A percentile compares a stretch with the other conserved stretches of the same genome.
phyloP scores from a whole-genome alignment of 2,113 vertebrate species.

The Calidris pugnax region DNA sequence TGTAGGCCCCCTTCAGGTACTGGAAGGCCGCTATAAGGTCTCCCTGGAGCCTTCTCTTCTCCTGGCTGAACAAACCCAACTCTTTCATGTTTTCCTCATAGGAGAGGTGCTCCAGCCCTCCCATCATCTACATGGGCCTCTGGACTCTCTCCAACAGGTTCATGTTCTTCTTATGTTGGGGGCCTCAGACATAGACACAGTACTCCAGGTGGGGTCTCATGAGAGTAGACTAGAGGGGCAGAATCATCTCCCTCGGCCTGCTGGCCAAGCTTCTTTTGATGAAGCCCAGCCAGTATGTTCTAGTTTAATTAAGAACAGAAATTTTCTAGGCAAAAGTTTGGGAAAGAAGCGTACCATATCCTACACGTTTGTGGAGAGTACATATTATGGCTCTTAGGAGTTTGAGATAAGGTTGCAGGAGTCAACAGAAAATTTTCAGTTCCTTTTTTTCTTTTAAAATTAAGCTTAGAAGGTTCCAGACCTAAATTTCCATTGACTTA shows the following conservation, averaged over 20 bases:
- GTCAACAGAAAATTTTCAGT: accelerated
- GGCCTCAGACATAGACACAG: neutral
- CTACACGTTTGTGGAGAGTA: neutral
- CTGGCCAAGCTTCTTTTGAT: neutral
- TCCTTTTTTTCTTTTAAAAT: neutral
- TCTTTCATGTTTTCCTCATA: neutral
- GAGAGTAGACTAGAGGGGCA: too few relatives aligned
- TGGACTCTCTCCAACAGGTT: neutral
- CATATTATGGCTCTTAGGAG: accelerated
- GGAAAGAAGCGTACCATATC: too few relatives aligned
- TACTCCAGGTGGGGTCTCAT: neutral
- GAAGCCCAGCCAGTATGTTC: neutral
- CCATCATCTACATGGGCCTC: too few relatives aligned
- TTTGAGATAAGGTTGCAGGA: neutral
- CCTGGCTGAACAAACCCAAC: neutral
- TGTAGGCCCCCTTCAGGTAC: neutral
- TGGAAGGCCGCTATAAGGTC: neutral
- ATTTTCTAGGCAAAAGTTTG: neutral
- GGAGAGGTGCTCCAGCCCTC: neutral
- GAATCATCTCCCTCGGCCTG: neutral
- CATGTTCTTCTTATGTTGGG: neutral
- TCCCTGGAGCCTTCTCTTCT: neutral
- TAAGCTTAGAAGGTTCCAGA: neutral
- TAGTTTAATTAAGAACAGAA: neutral
- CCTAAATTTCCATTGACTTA: neutral